Evolutionary conservation across 2,888 invertebrate species (phyloP).

Genomic region (Polyploca ridens): DNA sequence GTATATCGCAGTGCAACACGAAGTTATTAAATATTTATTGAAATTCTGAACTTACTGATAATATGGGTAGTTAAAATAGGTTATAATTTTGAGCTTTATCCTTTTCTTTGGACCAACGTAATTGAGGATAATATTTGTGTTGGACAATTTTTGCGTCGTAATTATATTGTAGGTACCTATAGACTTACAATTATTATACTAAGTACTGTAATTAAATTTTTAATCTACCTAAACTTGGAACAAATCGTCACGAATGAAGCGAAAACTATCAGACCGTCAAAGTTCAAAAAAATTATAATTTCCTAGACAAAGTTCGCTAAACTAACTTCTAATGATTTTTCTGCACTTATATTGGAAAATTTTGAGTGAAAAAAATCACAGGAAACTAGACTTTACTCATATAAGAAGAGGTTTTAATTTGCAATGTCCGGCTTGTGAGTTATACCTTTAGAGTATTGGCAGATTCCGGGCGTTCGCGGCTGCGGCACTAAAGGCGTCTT

Average conservation of each 20-base stretch:
- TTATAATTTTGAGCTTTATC: no score
- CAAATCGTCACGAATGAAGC: background rate
- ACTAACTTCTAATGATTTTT: constrained; percentile 57
- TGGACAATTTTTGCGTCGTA: no score
- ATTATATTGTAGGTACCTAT: background rate
- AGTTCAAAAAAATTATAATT: constrained; percentile 44
- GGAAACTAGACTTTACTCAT: constrained; percentile 29
- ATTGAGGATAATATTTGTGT: background rate
- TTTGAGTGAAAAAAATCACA: constrained; percentile 17
- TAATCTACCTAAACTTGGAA: background rate
- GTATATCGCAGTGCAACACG: background rate
- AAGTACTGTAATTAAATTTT: no score
- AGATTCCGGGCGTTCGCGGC: constrained; percentile 57
- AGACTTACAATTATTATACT: background rate
- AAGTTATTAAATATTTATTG: background rate
- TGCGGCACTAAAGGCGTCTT: constrained; percentile 71
- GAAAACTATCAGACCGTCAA: background rate
- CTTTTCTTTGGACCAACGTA: no score
- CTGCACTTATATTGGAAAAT: constrained; percentile 46
- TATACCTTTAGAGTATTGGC: constrained; percentile 47
- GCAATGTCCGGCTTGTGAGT: constrained; percentile 32
- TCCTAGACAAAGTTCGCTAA: constrained; percentile 42
- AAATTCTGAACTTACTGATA: background rate
- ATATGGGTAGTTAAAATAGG: background rate
- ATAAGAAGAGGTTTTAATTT: constrained; percentile 31